Conservation (phyloP, 2,888 invertebrate species). For the Acanthosepion esculentum region DNA sequence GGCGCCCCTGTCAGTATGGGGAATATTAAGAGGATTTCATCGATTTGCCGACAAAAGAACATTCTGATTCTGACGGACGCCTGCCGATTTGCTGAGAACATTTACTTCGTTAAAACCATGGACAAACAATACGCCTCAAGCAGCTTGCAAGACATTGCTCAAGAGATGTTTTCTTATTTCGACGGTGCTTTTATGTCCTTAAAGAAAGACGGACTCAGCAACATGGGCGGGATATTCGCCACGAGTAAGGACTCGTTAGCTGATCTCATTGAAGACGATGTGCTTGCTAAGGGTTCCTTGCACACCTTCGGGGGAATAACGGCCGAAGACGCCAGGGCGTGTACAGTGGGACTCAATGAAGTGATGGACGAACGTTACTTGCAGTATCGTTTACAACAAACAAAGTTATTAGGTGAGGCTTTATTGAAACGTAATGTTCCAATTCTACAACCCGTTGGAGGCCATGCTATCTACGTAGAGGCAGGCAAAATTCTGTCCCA, state of each 20-base stretch:
- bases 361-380: slow-evolving; percentile 51
- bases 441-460: slow-evolving; percentile 47
- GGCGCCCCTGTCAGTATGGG: slow-evolving; percentile 52
- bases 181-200: slow-evolving; percentile 50
- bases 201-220: slow-evolving; percentile 53
- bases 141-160: slow-evolving; percentile 47
- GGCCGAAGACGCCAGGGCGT: slow-evolving; percentile 51
- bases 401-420: slow-evolving; percentile 44
- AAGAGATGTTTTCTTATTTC: slow-evolving; percentile 52
- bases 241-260: not conserved
- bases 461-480: slow-evolving; percentile 50
- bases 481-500: slow-evolving; percentile 50
- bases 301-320: slow-evolving; percentile 52
- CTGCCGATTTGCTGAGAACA: slow-evolving; percentile 52
- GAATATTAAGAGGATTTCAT: slow-evolving; percentile 48
- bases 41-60: slow-evolving; percentile 46
- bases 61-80: slow-evolving; percentile 50
- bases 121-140: slow-evolving; percentile 47
- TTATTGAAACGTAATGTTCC: slow-evolving; percentile 39
- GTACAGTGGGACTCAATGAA: slow-evolving; percentile 50
- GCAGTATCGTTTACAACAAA: slow-evolving; percentile 46
- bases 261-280: not conserved
- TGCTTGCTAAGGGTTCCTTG: slow-evolving; percentile 40
- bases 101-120: slow-evolving; percentile 50
- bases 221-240: slow-evolving; percentile 51